phyloP scores from a whole-genome alignment of 2,888 invertebrate species.

The Chymomyza fuscimana region DNA sequence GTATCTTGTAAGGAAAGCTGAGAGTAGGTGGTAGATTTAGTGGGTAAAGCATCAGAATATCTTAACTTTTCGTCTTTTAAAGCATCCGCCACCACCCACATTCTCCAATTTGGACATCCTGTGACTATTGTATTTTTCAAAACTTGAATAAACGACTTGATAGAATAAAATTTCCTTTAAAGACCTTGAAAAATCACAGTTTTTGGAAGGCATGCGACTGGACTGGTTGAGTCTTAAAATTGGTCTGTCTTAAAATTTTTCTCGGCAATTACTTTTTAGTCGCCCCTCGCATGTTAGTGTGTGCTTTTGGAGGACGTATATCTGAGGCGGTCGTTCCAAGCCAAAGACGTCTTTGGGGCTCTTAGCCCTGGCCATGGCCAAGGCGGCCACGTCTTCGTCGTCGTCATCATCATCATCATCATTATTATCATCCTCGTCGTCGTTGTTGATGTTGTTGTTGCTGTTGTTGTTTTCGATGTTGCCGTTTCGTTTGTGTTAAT shows the following conservation, averaged over 20 bases:
- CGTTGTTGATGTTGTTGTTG: constrained; percentile 32
- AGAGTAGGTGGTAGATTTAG: too few species aligned
- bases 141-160: too few species aligned
- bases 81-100: too few species aligned
- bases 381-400: neutral
- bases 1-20: too few species aligned
- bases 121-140: too few species aligned
- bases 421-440: constrained; percentile 12
- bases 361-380: constrained; percentile 3
- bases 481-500: constrained; percentile 76
- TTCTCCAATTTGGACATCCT: too few species aligned
- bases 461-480: constrained; percentile 30
- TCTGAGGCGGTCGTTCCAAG: constrained; percentile 41
- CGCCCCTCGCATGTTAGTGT: constrained; percentile 27
- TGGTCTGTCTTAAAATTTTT: neutral
- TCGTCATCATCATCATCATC: constrained; percentile 13
- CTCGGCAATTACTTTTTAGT: neutral
- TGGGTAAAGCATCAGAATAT: too few species aligned
- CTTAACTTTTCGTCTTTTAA: too few species aligned
- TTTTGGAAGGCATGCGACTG: too few species aligned
- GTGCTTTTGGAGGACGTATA: constrained; percentile 56
- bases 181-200: too few species aligned
- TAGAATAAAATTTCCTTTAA: too few species aligned
- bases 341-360: constrained; percentile 53
- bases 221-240: too few species aligned